Conservation (phyloP, 2,888 invertebrate species). For the Rhimphoctona megacephalus region DNA sequence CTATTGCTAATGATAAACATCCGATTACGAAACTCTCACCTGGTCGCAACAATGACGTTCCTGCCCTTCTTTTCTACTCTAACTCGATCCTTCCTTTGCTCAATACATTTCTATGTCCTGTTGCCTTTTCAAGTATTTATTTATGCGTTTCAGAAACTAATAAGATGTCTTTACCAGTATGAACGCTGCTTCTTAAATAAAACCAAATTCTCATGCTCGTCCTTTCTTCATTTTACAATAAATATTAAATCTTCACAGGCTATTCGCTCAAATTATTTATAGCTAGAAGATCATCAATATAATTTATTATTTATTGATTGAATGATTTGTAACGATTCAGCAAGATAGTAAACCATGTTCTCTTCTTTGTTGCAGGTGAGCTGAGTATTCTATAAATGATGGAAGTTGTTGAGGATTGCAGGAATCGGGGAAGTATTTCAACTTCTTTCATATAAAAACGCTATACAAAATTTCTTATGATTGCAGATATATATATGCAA, state of each 20-base stretch:
- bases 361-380: conserved; percentile 60
- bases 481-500: not conserved
- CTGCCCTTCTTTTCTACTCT: no score
- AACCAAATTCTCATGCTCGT: no score
- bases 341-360: conserved; percentile 25
- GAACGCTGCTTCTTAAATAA: no score
- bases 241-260: conserved; percentile 18
- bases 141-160: no score
- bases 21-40: no score
- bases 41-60: no score
- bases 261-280: conserved; percentile 26
- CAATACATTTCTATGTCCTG: no score
- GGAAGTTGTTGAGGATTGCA: not conserved
- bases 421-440: conserved; percentile 19
- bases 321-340: conserved; percentile 4
- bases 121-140: no score
- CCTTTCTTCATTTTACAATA: conserved; percentile 9
- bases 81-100: no score
- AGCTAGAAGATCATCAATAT: not conserved
- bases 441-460: not conserved
- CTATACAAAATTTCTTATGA: not conserved
- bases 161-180: no score
- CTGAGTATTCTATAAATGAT: conserved; percentile 13
- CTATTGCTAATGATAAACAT: no score
- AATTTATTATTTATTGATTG: not conserved